Base-by-base conservation (phyloP, 1,140 invertebrate species). In the Lepidostoma basale region DNA sequence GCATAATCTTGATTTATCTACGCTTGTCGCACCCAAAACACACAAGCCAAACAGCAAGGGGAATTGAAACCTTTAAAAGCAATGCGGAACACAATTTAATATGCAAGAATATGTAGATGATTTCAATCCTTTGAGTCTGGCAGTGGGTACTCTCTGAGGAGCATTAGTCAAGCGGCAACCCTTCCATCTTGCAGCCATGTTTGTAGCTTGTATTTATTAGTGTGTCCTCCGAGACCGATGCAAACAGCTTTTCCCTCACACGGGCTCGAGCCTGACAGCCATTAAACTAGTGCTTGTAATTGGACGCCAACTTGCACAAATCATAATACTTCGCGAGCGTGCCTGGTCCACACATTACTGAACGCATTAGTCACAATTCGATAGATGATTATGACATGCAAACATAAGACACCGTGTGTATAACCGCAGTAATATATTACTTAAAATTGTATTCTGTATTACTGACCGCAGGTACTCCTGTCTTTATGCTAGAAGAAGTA, bases 211-310 rank as follows among this genome's bases (percentile, higher is more conserved):
- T 30, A 42, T 56, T 42, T 66, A 44, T 56, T 49, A 56, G 33
- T 1, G n/a, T 28, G 23, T 56, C 63, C 63, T 44, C 26, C 22
- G 63, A 25, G 63, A 40, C 49, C 44, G 30, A 66, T 63, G 63
- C 49, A 58, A 66, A 66, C 58, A 66, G 49, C 33, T 49, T 33
- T 66, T 66, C 49, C n/a, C 26, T 64, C 2, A n/a, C 52, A 28
- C 28, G 47, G 47, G n/a, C n/a, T 12, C 8, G 28, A 18, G 12
- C n/a, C 6, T 23, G 4, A 3, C 52, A 33, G 3, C 33, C 10
- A 39, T 62, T 62, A 62, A 44, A 40, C 59, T 44, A 62, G 36
- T 25, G 40, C n/a, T 20, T 26, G 59, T 62, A 62, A 62, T 62
- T 62, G 40, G 59, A 62, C 59, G 25, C 59, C 18, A 22, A 23